Conservation (phyloP, 2,888 invertebrate genomes). For the Buathra laborator region DNA sequence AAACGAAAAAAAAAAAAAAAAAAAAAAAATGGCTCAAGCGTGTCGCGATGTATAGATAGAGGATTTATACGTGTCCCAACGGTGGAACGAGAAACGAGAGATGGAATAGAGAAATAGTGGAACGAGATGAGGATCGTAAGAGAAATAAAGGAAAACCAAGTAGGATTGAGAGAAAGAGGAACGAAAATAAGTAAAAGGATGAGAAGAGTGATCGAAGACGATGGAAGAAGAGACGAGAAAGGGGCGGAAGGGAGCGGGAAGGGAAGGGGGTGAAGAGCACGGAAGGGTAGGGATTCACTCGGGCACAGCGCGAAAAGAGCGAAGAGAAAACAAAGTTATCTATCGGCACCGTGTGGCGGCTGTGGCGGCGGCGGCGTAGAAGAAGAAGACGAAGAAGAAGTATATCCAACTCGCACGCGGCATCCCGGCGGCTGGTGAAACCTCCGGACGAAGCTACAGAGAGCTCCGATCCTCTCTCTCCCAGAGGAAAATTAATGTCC, state of each 20-base stretch:
- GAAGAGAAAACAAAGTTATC: slow-evolving; percentile 66
- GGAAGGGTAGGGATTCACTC: background rate
- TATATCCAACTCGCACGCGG: slow-evolving; percentile 63
- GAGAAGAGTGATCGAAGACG: slow-evolving; percentile 36
- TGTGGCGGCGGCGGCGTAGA: slow-evolving; percentile 40
- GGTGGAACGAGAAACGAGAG: background rate
- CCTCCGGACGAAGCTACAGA: slow-evolving; percentile 52
- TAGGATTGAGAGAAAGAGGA: slow-evolving; percentile 17
- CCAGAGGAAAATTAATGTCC: slow-evolving; percentile 77
- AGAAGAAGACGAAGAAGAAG: slow-evolving; percentile 56
- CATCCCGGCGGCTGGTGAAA: slow-evolving; percentile 39
- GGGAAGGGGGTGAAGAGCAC: slow-evolving; percentile 1
- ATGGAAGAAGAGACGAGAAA: slow-evolving; percentile 25
- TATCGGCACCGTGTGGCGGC: slow-evolving; percentile 50
- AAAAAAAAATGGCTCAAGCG: slow-evolving; percentile 38
- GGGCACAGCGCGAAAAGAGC: slow-evolving; percentile 53
- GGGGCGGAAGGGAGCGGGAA: background rate
- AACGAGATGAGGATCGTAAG: slow-evolving; percentile 41
- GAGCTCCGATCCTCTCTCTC: slow-evolving; percentile 59
- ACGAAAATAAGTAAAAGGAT: slow-evolving; percentile 16
- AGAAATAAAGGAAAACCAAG: slow-evolving; percentile 24
- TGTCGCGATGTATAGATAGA: slow-evolving; percentile 21
- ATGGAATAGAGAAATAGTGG: slow-evolving; percentile 15
- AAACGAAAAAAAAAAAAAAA: slow-evolving; percentile 40
- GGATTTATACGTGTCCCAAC: background rate